phyloP scores from a whole-genome alignment of 2,888 invertebrate genomes.

The Andrena haemorrhoa region DNA sequence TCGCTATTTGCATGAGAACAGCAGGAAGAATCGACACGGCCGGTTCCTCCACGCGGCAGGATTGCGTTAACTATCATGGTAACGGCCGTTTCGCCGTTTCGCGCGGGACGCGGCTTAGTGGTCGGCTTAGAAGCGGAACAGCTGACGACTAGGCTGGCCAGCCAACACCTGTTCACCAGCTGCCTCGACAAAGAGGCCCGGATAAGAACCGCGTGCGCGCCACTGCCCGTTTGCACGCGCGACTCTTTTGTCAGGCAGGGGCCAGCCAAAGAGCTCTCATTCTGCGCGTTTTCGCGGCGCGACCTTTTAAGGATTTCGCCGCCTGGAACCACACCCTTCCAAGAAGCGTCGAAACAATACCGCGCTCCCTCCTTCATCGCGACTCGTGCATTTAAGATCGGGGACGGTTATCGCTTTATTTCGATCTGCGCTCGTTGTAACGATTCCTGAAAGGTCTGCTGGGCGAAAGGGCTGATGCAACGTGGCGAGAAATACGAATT shows the following conservation, averaged over 20 bases:
- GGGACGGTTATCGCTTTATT: slow-evolving; percentile 60
- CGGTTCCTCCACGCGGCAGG: slow-evolving; percentile 34
- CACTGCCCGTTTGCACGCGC: slow-evolving; percentile 28
- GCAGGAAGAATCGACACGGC: slow-evolving; percentile 39
- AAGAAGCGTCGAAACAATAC: slow-evolving; percentile 62
- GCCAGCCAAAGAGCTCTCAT: not conserved
- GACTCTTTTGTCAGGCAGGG: slow-evolving; percentile 39
- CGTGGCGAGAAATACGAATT: not conserved
- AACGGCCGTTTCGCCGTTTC: slow-evolving; percentile 61
- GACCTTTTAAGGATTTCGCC: slow-evolving; percentile 63
- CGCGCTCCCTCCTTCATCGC: slow-evolving; percentile 19
- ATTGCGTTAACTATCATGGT: slow-evolving; percentile 48
- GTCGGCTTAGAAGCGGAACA: slow-evolving; percentile 75
- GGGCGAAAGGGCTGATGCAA: slow-evolving; percentile 33
- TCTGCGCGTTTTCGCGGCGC: slow-evolving; percentile 40
- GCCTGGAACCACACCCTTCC: slow-evolving; percentile 64
- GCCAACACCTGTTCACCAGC: slow-evolving; percentile 83
- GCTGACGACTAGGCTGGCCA: slow-evolving; percentile 77
- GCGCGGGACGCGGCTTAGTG: slow-evolving; percentile 56
- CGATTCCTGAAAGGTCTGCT: slow-evolving; percentile 14
- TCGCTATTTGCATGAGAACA: slow-evolving; percentile 42
- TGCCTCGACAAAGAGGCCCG: slow-evolving; percentile 79
- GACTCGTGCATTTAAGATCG: slow-evolving; percentile 54
- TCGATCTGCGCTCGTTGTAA: slow-evolving; percentile 36
- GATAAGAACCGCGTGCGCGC: slow-evolving; percentile 53